Evolutionary conservation across 2,797 vertebrate genomes (phyloP).

Genomic region (Euthynnus affinis): DNA sequence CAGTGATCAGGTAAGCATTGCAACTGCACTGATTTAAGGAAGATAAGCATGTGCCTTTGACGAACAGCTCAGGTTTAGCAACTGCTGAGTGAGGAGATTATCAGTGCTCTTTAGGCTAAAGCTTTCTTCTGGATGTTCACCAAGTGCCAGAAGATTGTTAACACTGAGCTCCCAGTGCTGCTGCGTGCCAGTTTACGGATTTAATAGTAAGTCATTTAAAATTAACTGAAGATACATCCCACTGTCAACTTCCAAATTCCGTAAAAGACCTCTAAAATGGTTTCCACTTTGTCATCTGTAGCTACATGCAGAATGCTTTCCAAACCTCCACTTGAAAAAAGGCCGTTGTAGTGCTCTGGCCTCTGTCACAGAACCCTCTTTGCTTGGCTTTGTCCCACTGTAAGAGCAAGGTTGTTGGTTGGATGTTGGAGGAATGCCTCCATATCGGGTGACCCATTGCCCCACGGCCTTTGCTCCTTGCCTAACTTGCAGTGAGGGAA

Average conservation of each 20-base stretch:
- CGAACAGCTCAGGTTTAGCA: conserved; percentile 80
- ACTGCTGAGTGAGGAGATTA: conserved; percentile 79
- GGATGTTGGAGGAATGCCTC: conserved; percentile 81
- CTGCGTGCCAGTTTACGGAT: conserved; percentile 41
- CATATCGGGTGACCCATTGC: conserved; percentile 85
- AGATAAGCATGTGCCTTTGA: conserved; percentile 76
- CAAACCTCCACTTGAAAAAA: conserved; percentile 42
- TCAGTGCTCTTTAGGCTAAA: conserved; percentile 77
- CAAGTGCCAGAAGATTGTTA: conserved; percentile 72
- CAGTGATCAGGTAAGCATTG: conserved; percentile 66
- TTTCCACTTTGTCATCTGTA: conserved; percentile 24
- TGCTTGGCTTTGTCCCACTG: conserved; percentile 76
- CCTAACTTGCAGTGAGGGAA: conserved; percentile 74
- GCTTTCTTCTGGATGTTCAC: conserved; percentile 80
- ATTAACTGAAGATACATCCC: conserved; percentile 10
- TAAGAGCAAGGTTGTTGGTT: conserved; percentile 69
- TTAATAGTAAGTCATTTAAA: conserved; percentile 22
- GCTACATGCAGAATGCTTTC: conserved; percentile 24
- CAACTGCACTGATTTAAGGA: conserved; percentile 63
- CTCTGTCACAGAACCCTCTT: conserved; percentile 70
- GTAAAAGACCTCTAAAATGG: background rate
- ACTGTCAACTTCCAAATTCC: background rate
- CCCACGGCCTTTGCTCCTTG: conserved; percentile 79
- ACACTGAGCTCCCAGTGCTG: conserved; percentile 70
- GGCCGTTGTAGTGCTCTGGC: conserved; percentile 42